Evolutionary conservation across 2,113 vertebrate species (phyloP), one percentile per base, ranked within the genome.

Genomic region (Tetrao urogallus): DNA sequence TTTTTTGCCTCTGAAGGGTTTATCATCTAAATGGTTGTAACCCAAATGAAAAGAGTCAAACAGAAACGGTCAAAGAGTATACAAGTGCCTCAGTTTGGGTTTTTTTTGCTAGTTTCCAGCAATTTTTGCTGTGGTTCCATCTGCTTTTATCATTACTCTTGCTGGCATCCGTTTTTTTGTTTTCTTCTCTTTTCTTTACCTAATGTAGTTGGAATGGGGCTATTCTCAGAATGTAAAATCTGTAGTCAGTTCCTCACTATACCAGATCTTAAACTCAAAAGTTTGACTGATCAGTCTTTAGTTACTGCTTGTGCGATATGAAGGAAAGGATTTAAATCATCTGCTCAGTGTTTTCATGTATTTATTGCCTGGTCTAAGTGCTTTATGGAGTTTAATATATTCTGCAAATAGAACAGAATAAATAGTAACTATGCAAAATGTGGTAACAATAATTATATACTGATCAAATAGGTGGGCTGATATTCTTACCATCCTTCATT

Each of bases 141-240:
- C 42, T 93, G 24, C 24, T 96, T 93, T 88, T 86, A 58, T 34
- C 7, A 27, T 79, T 72, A 67, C 8, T 76, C 15, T 85, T 70
- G n/a, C 16, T 71, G 65, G 79, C 21, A 86, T 63, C 16, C 67
- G 14, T 3, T 63, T 82, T 85, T 85, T 80, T n/a, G 11, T 30
- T 87, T 91, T 72, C 22, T 79, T 73, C 9, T 76, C 5, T 42
- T 63, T 86, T 43, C 16, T 18, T 84, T 52, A 78, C 73, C 10
- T 27, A 80, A 38, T 34, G 65, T 11, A 69, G 8, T 34, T 56
- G 24, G 64, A 69, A 25, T 28, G 65, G 60, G 16, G 57, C 50
- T 70, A 67, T 5, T 25, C 8, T 88, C 61, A 54, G 65, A 47
- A 38, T 50, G 34, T 18, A 64, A 12, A 25, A 38, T 38, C 38